A percentile compares a stretch with the other conserved stretches of the same genome.
Conservation (phyloP, 1,140 invertebrate species). For the Brachionus rubens region DNA sequence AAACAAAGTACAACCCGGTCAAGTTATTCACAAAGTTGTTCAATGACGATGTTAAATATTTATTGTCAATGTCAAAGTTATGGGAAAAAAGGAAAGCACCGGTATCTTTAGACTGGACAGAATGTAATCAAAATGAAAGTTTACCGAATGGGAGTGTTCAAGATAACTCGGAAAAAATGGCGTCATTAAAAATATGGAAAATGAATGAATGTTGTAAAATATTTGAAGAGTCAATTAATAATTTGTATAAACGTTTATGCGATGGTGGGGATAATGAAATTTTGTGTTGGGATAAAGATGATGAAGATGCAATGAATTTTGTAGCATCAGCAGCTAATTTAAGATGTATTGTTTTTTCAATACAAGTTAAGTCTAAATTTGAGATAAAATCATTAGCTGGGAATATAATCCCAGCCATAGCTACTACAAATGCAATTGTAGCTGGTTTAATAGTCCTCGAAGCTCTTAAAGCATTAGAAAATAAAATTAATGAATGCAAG, state of each 20-base stretch:
- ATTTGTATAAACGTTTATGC: conserved; percentile 66
- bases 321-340: conserved; percentile 91
- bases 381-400: conserved; percentile 98
- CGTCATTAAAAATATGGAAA: background rate
- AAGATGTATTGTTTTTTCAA: conserved; percentile 83
- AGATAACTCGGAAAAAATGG: background rate
- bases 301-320: conserved; percentile 88
- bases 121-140: background rate
- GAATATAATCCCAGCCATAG: conserved; percentile 94
- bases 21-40: conserved; percentile 72
- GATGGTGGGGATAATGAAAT: conserved; percentile 66
- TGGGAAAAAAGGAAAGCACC: conserved; percentile 84
- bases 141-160: background rate
- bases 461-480: conserved; percentile 51
- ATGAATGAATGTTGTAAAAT: conserved; percentile 67
- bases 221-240: conserved; percentile 71
- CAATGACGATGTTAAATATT: conserved; percentile 88
- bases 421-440: conserved; percentile 94
- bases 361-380: conserved; percentile 79
- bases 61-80: conserved; percentile 87
- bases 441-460: conserved; percentile 88
- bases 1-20: conserved; percentile 75
- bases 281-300: conserved; percentile 96
- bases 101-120: conserved; percentile 62
- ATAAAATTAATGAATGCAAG: conserved; percentile 16